Conservation (phyloP, 2,797 vertebrate genomes). For the Tenualosa ilisha region DNA sequence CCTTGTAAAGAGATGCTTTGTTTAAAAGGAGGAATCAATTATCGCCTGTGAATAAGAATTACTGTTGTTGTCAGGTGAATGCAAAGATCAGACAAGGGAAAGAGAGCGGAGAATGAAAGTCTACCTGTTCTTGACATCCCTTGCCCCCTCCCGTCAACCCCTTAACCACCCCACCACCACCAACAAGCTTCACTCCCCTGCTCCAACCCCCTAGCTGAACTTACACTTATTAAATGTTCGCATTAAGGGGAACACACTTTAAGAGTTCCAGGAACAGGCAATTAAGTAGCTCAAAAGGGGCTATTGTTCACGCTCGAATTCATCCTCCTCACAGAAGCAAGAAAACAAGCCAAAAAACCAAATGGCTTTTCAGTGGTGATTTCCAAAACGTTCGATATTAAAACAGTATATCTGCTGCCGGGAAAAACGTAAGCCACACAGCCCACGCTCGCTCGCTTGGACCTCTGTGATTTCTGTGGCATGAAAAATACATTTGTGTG, state of each 20-base stretch:
- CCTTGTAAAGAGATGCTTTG: constrained; percentile 37
- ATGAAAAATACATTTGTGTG: neutral
- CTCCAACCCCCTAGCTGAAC: neutral
- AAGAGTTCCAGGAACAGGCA: constrained; percentile 48
- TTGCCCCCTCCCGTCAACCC: neutral
- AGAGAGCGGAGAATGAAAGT: neutral
- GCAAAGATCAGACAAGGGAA: constrained; percentile 8
- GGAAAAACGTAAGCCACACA: neutral
- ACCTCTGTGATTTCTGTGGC: neutral
- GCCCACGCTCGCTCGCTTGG: neutral
- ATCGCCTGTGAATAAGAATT: constrained; percentile 35
- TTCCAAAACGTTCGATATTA: constrained; percentile 44
- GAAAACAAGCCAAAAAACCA: constrained; percentile 32
- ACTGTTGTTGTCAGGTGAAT: constrained; percentile 29
- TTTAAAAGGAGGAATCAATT: constrained; percentile 44
- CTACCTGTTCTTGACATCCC: neutral
- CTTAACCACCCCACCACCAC: neutral
- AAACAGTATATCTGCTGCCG: constrained; percentile 40
- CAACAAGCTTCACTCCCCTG: neutral
- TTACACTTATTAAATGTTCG: constrained; percentile 42
- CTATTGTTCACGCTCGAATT: constrained; percentile 45
- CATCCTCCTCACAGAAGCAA: constrained; percentile 29
- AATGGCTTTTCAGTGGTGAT: constrained; percentile 26
- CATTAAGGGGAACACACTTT: constrained; percentile 33
- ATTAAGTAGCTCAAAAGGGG: constrained; percentile 50